These are phyloP conservation scores for Drymodes brunneopygia DNA, from an alignment of 2,113 vertebrate species.

Conservation along the genomic window DNA sequence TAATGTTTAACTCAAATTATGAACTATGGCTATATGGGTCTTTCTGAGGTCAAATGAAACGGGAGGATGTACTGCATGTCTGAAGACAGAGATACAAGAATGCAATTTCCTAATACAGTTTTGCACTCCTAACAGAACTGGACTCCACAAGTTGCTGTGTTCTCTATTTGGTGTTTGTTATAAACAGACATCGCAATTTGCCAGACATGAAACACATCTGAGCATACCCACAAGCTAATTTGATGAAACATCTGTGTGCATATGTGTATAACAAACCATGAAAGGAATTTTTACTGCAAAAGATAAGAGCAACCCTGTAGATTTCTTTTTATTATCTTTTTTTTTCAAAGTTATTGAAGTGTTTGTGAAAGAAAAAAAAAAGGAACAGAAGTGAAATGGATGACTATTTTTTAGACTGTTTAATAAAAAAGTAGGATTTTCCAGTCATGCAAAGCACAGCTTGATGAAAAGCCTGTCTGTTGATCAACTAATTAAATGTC, in stretches of 20 bases:
- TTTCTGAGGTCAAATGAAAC: background rate
- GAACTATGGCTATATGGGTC: background rate
- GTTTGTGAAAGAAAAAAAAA: background rate
- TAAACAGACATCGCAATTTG: background rate
- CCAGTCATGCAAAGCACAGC: background rate
- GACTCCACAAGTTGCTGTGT: background rate
- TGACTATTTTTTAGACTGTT: background rate
- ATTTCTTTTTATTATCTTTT: background rate
- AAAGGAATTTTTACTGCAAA: conserved; percentile 24
- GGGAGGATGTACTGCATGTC: background rate
- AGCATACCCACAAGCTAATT: background rate
- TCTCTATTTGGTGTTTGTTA: conserved; percentile 15
- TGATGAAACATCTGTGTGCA: conserved; percentile 16
- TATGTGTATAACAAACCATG: background rate
- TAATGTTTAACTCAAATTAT: background rate
- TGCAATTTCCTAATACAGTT: background rate
- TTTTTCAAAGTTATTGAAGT: background rate
- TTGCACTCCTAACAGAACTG: background rate
- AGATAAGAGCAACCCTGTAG: background rate
- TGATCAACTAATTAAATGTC: background rate
- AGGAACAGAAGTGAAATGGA: background rate
- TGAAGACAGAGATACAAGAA: background rate
- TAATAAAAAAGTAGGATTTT: background rate
- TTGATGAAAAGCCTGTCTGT: background rate
- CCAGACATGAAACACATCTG: background rate